phyloP scores from a whole-genome alignment of 23 tunicate genomes.

The Ascidia mentula region DNA sequence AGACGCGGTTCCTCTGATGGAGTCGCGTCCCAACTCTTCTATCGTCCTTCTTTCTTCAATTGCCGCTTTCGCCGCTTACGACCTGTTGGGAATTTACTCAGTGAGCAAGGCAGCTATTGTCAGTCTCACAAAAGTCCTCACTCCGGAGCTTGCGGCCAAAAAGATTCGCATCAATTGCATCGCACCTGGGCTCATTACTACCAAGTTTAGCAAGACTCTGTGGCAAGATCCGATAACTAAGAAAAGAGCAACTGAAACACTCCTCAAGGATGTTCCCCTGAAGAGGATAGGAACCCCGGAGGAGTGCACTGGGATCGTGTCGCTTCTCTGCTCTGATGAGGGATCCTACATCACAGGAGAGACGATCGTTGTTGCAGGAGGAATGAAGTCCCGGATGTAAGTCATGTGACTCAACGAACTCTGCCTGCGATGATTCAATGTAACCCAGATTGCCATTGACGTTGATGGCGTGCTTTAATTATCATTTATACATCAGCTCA shows the following conservation, averaged over 20 bases:
- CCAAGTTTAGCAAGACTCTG: slow-evolving; percentile 56
- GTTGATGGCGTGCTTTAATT: too few species aligned
- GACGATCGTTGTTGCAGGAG: slow-evolving; percentile 75
- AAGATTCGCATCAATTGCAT: slow-evolving; percentile 60
- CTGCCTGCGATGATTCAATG: too few species aligned
- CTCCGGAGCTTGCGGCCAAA: slow-evolving; percentile 36
- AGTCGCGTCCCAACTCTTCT: slow-evolving; percentile 16
- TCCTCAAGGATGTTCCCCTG: slow-evolving; percentile 28
- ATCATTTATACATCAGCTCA: too few species aligned
- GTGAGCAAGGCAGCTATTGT: slow-evolving; percentile 62
- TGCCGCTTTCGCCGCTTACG: slow-evolving; percentile 39
- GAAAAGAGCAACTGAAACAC: background rate
- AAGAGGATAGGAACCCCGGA: slow-evolving; percentile 54
- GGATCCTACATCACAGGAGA: slow-evolving; percentile 89
- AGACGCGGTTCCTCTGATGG: slow-evolving; percentile 51
- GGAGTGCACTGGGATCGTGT: slow-evolving; percentile 66
- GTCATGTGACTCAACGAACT: too few species aligned
- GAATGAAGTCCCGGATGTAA: slow-evolving; percentile 58
- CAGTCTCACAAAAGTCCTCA: slow-evolving; percentile 50
- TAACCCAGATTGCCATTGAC: too few species aligned
- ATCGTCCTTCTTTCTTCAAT: slow-evolving; percentile 48
- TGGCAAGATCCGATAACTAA: slow-evolving; percentile 16
- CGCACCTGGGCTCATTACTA: slow-evolving; percentile 60
- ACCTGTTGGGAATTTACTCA: slow-evolving; percentile 58
- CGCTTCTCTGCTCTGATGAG: slow-evolving; percentile 67